A percentile compares a stretch with the other conserved stretches of the same genome.
Evolutionary conservation across 2,113 vertebrate species (phyloP).

Genomic region (Petrocephalus microphthalmus): DNA sequence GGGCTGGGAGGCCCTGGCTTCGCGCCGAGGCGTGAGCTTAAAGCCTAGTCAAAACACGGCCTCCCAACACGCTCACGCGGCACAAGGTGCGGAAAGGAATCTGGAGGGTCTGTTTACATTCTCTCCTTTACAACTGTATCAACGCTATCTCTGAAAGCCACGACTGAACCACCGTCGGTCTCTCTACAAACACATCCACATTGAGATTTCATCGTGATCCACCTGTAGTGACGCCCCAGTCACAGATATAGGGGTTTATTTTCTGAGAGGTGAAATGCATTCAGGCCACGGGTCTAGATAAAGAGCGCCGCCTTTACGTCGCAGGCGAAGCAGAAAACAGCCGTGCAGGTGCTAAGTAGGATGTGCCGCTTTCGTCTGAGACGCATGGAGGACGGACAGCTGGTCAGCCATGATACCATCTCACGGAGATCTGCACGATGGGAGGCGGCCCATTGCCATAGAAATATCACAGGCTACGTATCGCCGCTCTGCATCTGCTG

Average conservation of each 20-base stretch:
- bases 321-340: slow-evolving; percentile 53
- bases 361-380: slow-evolving; percentile 31
- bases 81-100: neutral
- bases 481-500: neutral
- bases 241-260: slow-evolving; percentile 27
- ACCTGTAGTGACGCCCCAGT: slow-evolving; percentile 33
- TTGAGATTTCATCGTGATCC: slow-evolving; percentile 34
- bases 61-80: slow-evolving; percentile 17
- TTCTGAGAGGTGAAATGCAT: slow-evolving; percentile 20
- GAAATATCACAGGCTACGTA: neutral
- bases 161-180: neutral
- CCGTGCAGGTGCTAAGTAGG: slow-evolving; percentile 60
- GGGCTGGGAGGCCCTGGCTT: neutral
- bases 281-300: slow-evolving; percentile 23
- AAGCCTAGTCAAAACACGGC: slow-evolving; percentile 45
- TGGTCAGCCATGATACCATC: slow-evolving; percentile 3
- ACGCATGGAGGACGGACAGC: neutral
- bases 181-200: slow-evolving; percentile 18
- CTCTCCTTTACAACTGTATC: slow-evolving; percentile 25
- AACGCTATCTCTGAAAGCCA: slow-evolving; percentile 23
- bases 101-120: slow-evolving; percentile 32
- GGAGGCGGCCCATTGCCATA: slow-evolving; percentile 28
- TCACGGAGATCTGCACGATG: slow-evolving; percentile 31
- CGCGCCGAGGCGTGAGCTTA: slow-evolving; percentile 22
- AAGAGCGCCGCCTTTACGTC: slow-evolving; percentile 51